Evolutionary conservation across 1,140 invertebrate genomes (phyloP).

Genomic region (Meloidogyne exigua): DNA sequence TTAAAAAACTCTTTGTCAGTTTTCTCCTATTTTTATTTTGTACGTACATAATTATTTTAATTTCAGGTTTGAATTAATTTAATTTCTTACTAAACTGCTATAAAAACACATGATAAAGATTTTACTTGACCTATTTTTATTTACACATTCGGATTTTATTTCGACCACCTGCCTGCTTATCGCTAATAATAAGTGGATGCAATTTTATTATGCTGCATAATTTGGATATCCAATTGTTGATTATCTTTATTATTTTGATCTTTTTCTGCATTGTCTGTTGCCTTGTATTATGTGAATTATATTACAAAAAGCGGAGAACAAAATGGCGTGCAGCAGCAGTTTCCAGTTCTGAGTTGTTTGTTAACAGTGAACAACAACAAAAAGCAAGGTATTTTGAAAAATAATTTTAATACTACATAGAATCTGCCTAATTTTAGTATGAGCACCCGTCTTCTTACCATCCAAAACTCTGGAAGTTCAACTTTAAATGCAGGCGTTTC

Average conservation of each 20-base stretch:
- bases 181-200: background rate
- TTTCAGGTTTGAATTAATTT: too few relatives aligned
- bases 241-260: conserved; percentile 1
- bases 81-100: too few relatives aligned
- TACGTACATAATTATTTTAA: too few relatives aligned
- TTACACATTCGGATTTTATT: background rate
- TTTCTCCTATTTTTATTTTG: too few relatives aligned
- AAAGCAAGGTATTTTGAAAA: background rate
- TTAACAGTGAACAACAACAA: background rate
- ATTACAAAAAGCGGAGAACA: background rate
- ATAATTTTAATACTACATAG: background rate
- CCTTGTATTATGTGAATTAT: background rate
- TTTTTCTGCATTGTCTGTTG: conserved; percentile 1
- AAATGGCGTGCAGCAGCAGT: background rate
- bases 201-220: background rate
- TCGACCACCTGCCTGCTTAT: background rate
- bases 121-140: background rate
- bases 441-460: background rate
- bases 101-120: too few relatives aligned
- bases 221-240: background rate
- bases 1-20: too few relatives aligned
- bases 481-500: background rate
- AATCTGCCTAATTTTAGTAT: background rate
- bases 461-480: background rate
- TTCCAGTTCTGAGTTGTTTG: background rate